Evolutionary conservation across 1,140 invertebrate species (phyloP).

Genomic region (Cydia splendana): DNA sequence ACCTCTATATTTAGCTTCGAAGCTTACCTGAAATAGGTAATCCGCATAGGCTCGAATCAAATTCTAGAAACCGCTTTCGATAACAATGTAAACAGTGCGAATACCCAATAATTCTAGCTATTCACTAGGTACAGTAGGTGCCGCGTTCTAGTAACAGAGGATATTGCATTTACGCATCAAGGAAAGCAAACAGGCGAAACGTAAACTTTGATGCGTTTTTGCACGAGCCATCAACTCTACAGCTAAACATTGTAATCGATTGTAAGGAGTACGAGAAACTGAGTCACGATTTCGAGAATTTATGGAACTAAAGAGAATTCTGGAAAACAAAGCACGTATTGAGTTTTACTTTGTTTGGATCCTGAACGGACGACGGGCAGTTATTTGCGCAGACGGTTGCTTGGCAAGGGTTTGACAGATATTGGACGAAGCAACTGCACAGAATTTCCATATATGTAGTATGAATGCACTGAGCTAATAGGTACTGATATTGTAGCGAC

Average conservation of each 20-base stretch:
- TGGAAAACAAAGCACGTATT: constrained; percentile 2
- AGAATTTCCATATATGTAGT: too few species aligned
- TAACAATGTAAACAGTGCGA: not conserved
- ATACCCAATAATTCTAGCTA: constrained; percentile 1
- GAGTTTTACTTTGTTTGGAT: not conserved
- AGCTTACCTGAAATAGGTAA: not conserved
- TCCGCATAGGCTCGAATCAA: not conserved
- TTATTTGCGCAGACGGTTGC: constrained; percentile 9
- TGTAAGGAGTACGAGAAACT: not conserved
- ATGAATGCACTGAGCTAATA: too few species aligned
- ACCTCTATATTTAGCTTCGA: not conserved
- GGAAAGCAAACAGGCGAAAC: constrained; percentile 22
- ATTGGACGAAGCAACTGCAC: not conserved
- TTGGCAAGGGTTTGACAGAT: constrained; percentile 13
- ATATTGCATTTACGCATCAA: constrained; percentile 26
- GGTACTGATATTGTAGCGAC: too few species aligned
- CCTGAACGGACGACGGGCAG: not conserved
- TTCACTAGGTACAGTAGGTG: not conserved
- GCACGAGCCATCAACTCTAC: constrained; percentile 28
- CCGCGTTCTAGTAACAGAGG: constrained; percentile 4
- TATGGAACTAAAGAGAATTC: not conserved
- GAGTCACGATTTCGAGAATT: constrained; percentile 6
- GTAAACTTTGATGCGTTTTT: constrained; percentile 32
- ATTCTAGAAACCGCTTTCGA: constrained; percentile 2
- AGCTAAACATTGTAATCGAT: constrained; percentile 20